Evolutionary conservation across 2,113 vertebrate genomes (phyloP).

Genomic region (Brachyhypopomus gauderio): DNA sequence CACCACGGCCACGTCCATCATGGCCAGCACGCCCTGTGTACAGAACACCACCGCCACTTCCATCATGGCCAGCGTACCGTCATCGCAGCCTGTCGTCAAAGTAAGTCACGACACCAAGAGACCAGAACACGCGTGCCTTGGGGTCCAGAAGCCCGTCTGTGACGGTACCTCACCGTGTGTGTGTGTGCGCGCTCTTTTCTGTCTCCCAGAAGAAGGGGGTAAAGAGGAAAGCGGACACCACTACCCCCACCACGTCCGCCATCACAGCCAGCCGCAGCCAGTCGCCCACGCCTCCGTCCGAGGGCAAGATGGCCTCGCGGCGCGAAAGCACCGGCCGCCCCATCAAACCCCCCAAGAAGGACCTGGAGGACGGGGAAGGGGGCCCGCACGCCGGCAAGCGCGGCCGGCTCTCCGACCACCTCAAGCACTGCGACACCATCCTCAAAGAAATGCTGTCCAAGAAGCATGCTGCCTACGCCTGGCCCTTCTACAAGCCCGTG

Average conservation of each 20-base stretch:
- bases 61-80: constrained; percentile 78
- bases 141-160: neutral
- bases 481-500: constrained; percentile 98
- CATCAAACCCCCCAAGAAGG: constrained; percentile 80
- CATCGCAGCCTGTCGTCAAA: constrained; percentile 79
- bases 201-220: constrained; percentile 81
- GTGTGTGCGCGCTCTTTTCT: neutral
- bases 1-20: constrained; percentile 58
- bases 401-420: constrained; percentile 79
- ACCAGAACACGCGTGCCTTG: neutral
- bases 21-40: constrained; percentile 76
- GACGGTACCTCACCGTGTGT: neutral
- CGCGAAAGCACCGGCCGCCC: constrained; percentile 78
- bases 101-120: constrained; percentile 69
- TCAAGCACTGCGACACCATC: constrained; percentile 87
- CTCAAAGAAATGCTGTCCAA: constrained; percentile 94
- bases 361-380: constrained; percentile 78
- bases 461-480: constrained; percentile 88
- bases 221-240: constrained; percentile 84
- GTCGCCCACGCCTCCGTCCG: constrained; percentile 67
- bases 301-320: constrained; percentile 77
- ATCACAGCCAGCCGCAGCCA: constrained; percentile 78
- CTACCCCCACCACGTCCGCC: constrained; percentile 79
- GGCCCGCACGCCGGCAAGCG: constrained; percentile 74
- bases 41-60: constrained; percentile 52